Conservation (phyloP, 2,113 vertebrate species). For the Bufo gargarizans region DNA sequence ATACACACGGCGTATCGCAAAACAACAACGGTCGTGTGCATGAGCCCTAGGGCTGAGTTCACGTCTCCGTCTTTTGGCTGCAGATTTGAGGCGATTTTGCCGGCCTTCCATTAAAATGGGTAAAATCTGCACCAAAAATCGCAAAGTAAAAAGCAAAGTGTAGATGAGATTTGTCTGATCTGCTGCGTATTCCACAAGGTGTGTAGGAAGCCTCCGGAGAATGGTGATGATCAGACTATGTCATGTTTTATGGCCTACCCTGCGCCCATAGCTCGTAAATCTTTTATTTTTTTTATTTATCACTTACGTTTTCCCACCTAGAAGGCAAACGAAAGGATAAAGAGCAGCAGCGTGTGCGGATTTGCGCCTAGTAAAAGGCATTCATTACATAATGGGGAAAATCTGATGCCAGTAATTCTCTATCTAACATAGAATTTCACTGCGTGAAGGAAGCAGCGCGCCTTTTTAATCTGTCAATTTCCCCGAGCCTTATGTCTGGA, state of each 20-base stretch:
- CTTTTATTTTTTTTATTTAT: not conserved
- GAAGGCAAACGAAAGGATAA: not conserved
- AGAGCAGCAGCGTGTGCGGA: not conserved
- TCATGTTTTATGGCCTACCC: not conserved
- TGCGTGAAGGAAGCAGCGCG: not conserved
- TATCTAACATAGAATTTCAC: slow-evolving; percentile 30
- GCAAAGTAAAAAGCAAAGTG: too few species aligned
- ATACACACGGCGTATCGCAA: too few species aligned
- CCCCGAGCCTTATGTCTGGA: not conserved
- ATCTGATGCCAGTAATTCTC: slow-evolving; percentile 23
- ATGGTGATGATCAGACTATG: not conserved
- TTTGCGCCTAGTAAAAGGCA: slow-evolving; percentile 14
- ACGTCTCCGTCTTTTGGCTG: too few species aligned
- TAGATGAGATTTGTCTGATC: too few species aligned
- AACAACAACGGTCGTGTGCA: too few species aligned
- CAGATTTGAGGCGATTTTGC: too few species aligned
- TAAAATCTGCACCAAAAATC: too few species aligned
- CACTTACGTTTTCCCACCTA: not conserved
- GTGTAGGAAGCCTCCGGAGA: not conserved
- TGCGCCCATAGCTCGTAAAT: not conserved
- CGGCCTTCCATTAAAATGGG: too few species aligned
- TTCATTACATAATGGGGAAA: slow-evolving; percentile 40
- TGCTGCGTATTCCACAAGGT: too few species aligned
- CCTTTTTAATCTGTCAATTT: slow-evolving; percentile 23
- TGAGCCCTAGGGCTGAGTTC: too few species aligned